These are phyloP conservation scores for Thyatira batis DNA, from an alignment of 2,888 invertebrate species.

Conservation along the genomic window DNA sequence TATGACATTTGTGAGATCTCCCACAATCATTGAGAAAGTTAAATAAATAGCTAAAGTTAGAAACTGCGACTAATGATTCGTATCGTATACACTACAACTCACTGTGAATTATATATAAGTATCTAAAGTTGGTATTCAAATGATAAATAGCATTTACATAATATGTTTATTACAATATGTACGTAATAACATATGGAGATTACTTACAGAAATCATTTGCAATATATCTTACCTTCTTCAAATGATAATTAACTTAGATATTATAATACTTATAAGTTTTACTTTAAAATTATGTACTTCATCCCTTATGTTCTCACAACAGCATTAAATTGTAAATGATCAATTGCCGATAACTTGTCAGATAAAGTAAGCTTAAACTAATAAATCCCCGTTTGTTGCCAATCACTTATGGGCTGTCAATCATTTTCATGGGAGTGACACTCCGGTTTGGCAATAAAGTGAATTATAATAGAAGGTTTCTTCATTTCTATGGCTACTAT, in stretches of 20 bases:
- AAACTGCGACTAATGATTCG: not conserved
- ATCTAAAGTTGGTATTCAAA: not conserved
- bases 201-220: not conserved
- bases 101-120: not conserved
- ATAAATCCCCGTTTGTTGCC: not conserved
- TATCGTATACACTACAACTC: not conserved
- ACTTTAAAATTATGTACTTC: constrained; percentile 1
- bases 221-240: not conserved
- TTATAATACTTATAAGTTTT: not conserved
- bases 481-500: not conserved
- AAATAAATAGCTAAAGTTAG: not conserved
- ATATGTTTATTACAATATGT: not conserved
- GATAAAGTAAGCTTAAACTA: constrained; percentile 1
- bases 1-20: not conserved
- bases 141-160: not conserved
- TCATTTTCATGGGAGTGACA: not conserved
- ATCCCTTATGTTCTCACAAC: constrained; percentile 30
- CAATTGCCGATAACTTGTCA: constrained; percentile 19
- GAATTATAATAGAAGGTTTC: not conserved
- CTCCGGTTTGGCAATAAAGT: not conserved
- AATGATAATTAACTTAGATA: not conserved
- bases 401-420: not conserved
- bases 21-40: not conserved
- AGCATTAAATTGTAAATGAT: constrained; percentile 41
- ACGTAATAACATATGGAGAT: not conserved